Base-by-base conservation (phyloP, 2,113 vertebrate genomes). In the Pagrus major region DNA sequence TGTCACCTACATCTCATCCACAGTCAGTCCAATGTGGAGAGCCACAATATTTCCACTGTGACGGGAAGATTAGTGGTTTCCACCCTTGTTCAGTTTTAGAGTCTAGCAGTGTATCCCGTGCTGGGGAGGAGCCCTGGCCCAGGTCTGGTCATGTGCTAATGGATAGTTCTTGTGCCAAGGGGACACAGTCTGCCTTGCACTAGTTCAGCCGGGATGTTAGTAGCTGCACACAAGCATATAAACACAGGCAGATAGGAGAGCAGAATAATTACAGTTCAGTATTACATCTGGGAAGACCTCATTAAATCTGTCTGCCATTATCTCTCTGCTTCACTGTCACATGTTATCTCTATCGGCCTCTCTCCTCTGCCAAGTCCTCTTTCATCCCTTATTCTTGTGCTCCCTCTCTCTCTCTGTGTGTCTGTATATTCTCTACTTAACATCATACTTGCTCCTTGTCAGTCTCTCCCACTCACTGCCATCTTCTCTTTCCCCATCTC, bases 241-340 rank as follows among this genome's bases (percentile, higher is more conserved):
- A 83, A 85, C 39, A 29, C 64, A 65, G 76, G 76, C 69, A 71
- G 80, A 88, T 70, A 71, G 77, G 73, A 61, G 77, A 75, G 81
- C 82, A 75, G 88, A 90, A 88, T 83, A 88, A 91, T 91, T 88
- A 87, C 83, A 87, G 78, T 51, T 87, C 80, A 31, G 74, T 31
- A 76, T 80, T 78, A 78, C 80, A 89, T 88, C 80, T 83, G 59
- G 88, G 78, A 85, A 86, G 91, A 87, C 84, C 89, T 89, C 84
- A 90, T 91, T 92, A 90, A 88, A 87, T 88, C 86, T 74, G 72
- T 81, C 90, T 90, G 83, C 79, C 86, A 83, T 86, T 87, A 84
- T 72, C 80, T 71, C 78, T 88, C 79, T 37, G 71, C 67, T 60
- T 85, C 88, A 84, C 85, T 80, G 85, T 84, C 87, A 86, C 79